Conservation (phyloP, 2,888 invertebrate genomes). For the Drosophila multiciliata region DNA sequence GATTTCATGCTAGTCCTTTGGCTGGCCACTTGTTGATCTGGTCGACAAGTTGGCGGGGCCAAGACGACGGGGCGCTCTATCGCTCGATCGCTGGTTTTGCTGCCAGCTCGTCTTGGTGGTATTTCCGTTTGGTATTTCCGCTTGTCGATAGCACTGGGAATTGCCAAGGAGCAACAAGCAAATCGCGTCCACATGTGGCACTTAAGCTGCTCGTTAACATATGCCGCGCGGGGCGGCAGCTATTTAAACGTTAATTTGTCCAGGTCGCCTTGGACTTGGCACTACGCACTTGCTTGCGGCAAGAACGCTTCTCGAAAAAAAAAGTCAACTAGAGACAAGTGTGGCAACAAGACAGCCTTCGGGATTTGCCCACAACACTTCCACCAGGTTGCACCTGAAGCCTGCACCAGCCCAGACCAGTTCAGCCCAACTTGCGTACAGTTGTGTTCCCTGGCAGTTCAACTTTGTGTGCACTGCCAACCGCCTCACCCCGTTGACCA, state of each 20-base stretch:
- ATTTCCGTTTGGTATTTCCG: slow-evolving; percentile 52
- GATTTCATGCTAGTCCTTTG: slow-evolving; percentile 1
- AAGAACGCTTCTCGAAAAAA: slow-evolving; percentile 11
- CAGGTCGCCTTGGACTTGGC: slow-evolving; percentile 10
- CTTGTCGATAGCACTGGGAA: slow-evolving; percentile 35
- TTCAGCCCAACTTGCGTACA: slow-evolving; percentile 30
- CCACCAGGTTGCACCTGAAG: slow-evolving; percentile 17
- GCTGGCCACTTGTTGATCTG: slow-evolving; percentile 64
- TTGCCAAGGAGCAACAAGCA: slow-evolving; percentile 22
- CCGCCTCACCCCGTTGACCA: slow-evolving; percentile 5
- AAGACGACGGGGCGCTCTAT: slow-evolving; percentile 18
- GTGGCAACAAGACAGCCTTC: slow-evolving; percentile 11
- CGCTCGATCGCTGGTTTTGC: neutral
- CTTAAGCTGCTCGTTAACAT: slow-evolving; percentile 43
- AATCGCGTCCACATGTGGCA: slow-evolving; percentile 43
- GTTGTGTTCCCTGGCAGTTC: slow-evolving; percentile 25
- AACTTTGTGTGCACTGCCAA: neutral
- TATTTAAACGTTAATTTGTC: slow-evolving; percentile 57
- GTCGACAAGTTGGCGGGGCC: slow-evolving; percentile 51
- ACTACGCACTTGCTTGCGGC: slow-evolving; percentile 20
- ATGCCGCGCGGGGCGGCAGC: slow-evolving; percentile 30
- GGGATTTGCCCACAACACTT: slow-evolving; percentile 28
- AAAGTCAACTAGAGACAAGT: slow-evolving; percentile 17
- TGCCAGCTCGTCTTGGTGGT: slow-evolving; percentile 1
- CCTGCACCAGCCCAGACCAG: neutral